Evolutionary conservation across 2,113 vertebrate genomes (phyloP).

Genomic region (Fulica atra): DNA sequence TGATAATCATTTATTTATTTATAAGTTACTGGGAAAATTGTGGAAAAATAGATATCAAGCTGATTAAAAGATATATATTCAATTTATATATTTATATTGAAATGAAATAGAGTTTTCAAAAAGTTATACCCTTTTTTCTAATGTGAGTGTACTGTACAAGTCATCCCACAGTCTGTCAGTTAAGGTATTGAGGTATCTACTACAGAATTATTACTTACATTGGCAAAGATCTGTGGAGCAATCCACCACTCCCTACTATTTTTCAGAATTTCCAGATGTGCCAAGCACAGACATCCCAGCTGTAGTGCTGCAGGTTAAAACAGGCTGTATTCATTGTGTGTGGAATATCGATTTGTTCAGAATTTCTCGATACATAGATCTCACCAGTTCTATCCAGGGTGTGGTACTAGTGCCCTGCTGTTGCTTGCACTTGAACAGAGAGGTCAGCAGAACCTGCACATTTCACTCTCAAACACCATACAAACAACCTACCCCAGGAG

Average conservation of each 20-base stretch:
- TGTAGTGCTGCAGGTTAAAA: background rate
- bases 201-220: background rate
- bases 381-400: background rate
- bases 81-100: no score
- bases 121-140: background rate
- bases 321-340: background rate
- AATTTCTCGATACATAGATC: background rate
- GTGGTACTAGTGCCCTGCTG: background rate
- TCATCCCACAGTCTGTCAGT: background rate
- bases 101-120: background rate
- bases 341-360: background rate
- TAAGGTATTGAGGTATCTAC: background rate
- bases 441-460: background rate
- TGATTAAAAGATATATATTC: background rate
- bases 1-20: accelerated
- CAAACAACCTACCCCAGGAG: background rate
- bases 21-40: background rate
- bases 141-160: background rate
- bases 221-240: background rate
- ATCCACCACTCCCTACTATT: background rate
- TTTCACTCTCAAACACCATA: background rate
- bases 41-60: background rate
- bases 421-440: background rate
- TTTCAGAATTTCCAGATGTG: background rate
- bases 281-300: background rate